Percentiles rank a stretch among this genome's conserved stretches.
These are phyloP conservation scores for Ammospiza caudacuta DNA, from an alignment of 2,113 vertebrate genomes.

Conservation along the genomic window DNA sequence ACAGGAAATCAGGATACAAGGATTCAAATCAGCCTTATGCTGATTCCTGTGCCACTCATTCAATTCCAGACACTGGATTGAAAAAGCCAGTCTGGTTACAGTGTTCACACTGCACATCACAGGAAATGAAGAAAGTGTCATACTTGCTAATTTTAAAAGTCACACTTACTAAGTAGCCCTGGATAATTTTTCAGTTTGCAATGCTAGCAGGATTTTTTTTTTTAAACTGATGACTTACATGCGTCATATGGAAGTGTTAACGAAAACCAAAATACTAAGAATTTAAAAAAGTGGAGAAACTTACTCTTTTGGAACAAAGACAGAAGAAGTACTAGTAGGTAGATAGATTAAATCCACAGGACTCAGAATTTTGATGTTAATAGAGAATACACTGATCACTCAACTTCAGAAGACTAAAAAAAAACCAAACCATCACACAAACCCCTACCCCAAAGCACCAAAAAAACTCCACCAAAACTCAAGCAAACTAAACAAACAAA, in stretches of 20 bases:
- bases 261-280: background rate
- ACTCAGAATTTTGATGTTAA: background rate
- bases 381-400: background rate
- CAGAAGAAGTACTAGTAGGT: background rate
- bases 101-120: background rate
- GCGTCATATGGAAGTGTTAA: background rate
- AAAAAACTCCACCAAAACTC: background rate
- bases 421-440: background rate
- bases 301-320: background rate
- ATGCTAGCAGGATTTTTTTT: background rate
- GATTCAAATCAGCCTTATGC: background rate
- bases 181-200: background rate
- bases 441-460: fast-evolving
- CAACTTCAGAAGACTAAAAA: background rate
- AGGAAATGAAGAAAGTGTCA: background rate
- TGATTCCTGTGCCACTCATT: background rate
- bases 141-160: background rate
- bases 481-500: background rate
- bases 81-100: background rate
- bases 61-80: background rate
- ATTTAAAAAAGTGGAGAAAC: background rate
- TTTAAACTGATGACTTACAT: background rate
- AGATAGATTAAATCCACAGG: background rate
- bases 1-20: background rate
- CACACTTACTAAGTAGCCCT: background rate